Evolutionary conservation across 2,113 vertebrate genomes (phyloP).

Genomic region (Melanerpes aurifrons): DNA sequence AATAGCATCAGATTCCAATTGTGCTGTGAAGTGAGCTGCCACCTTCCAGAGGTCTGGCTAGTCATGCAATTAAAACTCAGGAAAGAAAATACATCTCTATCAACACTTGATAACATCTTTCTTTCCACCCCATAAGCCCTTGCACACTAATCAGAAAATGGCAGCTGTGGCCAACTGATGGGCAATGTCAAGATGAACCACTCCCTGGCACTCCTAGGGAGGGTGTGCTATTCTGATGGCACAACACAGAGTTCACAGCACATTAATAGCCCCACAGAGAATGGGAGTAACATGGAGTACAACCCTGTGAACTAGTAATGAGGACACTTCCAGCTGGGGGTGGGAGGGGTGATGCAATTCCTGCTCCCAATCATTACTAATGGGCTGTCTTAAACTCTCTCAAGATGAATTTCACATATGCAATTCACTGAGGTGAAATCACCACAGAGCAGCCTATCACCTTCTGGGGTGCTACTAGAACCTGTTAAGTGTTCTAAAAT

Average conservation of each 20-base stretch:
- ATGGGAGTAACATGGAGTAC: neutral
- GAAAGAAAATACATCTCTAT: neutral
- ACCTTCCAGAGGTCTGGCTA: neutral
- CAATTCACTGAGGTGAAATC: neutral
- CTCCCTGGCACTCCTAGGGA: neutral
- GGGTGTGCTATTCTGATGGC: neutral
- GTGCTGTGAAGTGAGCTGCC: neutral
- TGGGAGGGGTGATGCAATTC: neutral
- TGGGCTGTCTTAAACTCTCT: neutral
- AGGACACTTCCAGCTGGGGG: neutral
- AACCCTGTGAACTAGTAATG: neutral
- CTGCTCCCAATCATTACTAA: neutral
- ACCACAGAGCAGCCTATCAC: neutral
- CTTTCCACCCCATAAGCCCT: neutral
- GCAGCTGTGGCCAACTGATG: neutral
- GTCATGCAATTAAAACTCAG: neutral
- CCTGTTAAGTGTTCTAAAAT: neutral
- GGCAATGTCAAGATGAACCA: neutral
- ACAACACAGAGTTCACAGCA: neutral
- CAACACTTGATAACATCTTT: neutral
- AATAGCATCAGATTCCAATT: neutral
- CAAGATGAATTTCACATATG: neutral
- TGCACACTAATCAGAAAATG: neutral
- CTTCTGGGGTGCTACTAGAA: neutral
- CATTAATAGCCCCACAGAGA: neutral